These are phyloP conservation scores for Pangasius sanitwongsei DNA, from an alignment of 2,797 vertebrate genomes.

Conservation along the genomic window DNA sequence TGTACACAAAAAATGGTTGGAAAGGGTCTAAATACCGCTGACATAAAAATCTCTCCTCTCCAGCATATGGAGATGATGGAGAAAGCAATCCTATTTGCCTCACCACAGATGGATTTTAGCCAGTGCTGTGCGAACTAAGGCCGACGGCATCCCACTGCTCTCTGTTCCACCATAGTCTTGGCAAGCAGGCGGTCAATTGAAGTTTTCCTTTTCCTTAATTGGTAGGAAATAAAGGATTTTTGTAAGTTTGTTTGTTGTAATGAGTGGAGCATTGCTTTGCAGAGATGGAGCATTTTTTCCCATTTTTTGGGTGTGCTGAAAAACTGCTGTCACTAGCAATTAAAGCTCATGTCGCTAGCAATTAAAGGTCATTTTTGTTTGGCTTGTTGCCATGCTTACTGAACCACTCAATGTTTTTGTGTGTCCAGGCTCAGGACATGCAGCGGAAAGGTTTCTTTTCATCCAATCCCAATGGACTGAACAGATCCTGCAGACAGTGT, in stretches of 20 bases:
- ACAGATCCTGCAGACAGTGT: conserved; percentile 51
- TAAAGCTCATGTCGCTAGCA: conserved; percentile 48
- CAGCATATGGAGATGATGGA: conserved; percentile 46
- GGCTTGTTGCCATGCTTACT: conserved; percentile 42
- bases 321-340: conserved; percentile 55
- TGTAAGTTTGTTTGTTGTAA: conserved; percentile 42
- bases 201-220: conserved; percentile 56
- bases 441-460: conserved; percentile 35
- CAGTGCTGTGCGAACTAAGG: conserved; percentile 40
- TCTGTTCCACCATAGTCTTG: conserved; percentile 36
- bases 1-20: conserved; percentile 40
- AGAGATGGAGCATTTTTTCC: conserved; percentile 30
- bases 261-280: conserved; percentile 28
- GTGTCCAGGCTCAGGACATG: conserved; percentile 27
- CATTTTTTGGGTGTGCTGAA: conserved; percentile 44
- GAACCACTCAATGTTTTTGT: conserved; percentile 28
- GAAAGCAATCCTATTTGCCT: conserved; percentile 50
- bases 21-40: conserved; percentile 48
- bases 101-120: conserved; percentile 48
- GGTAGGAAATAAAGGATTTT: conserved; percentile 48
- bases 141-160: conserved; percentile 44
- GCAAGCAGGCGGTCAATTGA: conserved; percentile 41
- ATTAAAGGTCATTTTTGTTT: conserved; percentile 53
- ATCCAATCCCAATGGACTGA: conserved; percentile 54
- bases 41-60: conserved; percentile 37